Evolutionary conservation across 1,140 invertebrate species (phyloP), one percentile per base, ranked within the genome.

Genomic region (Zaprionus ornatus): DNA sequence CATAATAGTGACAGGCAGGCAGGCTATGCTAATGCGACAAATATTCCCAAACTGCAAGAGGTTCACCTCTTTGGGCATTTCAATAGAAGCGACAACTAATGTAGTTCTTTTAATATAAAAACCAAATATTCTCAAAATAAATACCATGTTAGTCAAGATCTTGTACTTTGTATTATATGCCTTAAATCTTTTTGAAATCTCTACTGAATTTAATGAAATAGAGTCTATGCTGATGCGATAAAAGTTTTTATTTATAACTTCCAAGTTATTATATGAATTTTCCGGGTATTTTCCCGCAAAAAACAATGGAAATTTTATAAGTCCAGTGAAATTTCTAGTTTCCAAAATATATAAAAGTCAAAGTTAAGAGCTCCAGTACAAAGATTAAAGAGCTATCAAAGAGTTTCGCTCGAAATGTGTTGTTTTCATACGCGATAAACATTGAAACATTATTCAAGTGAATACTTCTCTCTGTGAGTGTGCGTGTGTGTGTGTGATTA

Each of bases 1-100:
- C 79, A 87, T 87, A 79, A 86, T 86, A 82, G 82, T 78, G 74
- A 63, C 50, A 77, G 63, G 19, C 61, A 68, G 7, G 17, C 40
- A 45, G 19, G 71, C 72, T 59, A 63, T 70, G 45, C 40, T 15
- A 70, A 63, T 74, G 45, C 50, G 60, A 55, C 63, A 37, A 45
- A 9, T 19, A 17, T 74, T 42, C 35, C 54, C 37, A 3, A 21
- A 13, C 12, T 50, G 19, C 19, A 50, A 50, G 40, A n/a, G 40
- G 15, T 32, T 9, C 9, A 32, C 9, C 29, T 32, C 29, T 32
- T 9, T 9, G 29, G 29, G 29, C 2, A 32, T 32, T 32, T 32
- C 9, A 10, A 3, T 32, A 29, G 2, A 29, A 3, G 29, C 9
- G 29, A 32, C 9, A 32, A 32, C 9, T 10, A 10, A 10, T 9